Percentiles rank a stretch among this genome's conserved stretches.
Evolutionary conservation across 2,113 vertebrate species (phyloP).

Genomic region (Physeter macrocephalus): DNA sequence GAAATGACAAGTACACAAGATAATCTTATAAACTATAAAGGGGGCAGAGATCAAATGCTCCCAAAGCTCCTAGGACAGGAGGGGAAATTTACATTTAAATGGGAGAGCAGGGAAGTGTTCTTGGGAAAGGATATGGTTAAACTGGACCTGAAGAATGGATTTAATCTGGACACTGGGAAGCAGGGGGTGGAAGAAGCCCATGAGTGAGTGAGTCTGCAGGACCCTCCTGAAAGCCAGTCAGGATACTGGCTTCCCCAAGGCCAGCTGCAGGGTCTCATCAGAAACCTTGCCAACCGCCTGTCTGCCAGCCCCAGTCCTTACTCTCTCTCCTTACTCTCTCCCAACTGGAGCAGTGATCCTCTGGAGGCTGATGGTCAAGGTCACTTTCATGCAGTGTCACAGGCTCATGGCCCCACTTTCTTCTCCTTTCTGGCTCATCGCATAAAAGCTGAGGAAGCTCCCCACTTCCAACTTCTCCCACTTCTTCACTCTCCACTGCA

Average conservation of each 20-base stretch:
- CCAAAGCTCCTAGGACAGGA: neutral
- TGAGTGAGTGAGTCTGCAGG: neutral
- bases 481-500: neutral
- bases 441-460: neutral
- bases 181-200: neutral
- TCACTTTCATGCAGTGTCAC: neutral
- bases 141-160: neutral
- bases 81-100: neutral
- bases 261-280: neutral
- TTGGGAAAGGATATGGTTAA: neutral
- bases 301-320: neutral
- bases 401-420: neutral
- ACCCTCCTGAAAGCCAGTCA: neutral
- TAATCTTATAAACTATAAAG: neutral
- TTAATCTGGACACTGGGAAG: neutral
- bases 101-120: too few species aligned
- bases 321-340: too few species aligned
- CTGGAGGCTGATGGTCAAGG: neutral
- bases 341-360: accelerated
- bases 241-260: neutral
- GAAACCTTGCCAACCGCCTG: neutral
- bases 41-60: neutral
- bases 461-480: neutral
- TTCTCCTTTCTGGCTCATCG: neutral
- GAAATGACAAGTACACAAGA: neutral